Evolutionary conservation across 2,888 invertebrate genomes (phyloP), one percentile per base, ranked within the genome.

Genomic region (Agonopterix heracliana): DNA sequence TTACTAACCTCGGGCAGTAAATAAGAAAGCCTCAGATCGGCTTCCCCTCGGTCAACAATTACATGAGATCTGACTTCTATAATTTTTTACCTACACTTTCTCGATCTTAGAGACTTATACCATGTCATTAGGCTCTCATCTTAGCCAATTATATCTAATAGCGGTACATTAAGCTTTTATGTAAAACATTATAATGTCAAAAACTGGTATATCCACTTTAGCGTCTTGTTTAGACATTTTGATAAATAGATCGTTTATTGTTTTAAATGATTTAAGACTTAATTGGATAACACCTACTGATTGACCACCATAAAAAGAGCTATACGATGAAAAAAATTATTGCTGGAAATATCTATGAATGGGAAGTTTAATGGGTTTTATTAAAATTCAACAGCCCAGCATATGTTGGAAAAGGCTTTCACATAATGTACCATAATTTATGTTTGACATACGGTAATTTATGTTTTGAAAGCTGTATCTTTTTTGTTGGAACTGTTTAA

Each of bases 161-260:
- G 54, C 49, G 45, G 26, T 55, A 64, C 71, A 71, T 76, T 77
- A 76, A 65, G 71, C 77, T 71, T 77, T 69, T 72, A 75, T 77
- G 77, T 75, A 64, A 73, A 74, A 69, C 69, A 69, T 60, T 52
- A 46, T 50, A 44, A 46, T 47, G 45, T 47, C 40, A 57, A 57
- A 57, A 57, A 59, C 62, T 57, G 51, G 60, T 61, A 50, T 61
- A 43, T 59, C 65, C 59, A 60, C 57, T 61, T 57, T 47, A 44
- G 43, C 47, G 34, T 48, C 38, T 51, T 52, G 49, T 50, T 52
- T 49, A 45, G 52, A 52, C 52, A 49, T 49, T 49, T 57, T 57
- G 57, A 57, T 54, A 57, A 55, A 57, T 54, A 49, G 36, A 46
- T 48, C 48, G 54, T 60, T 60, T 60, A 63, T 55, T 61, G 60